Percentiles rank a stretch among this genome's conserved stretches.
Conservation (phyloP, 2,797 vertebrate species). For the Antennarius maculatus region DNA sequence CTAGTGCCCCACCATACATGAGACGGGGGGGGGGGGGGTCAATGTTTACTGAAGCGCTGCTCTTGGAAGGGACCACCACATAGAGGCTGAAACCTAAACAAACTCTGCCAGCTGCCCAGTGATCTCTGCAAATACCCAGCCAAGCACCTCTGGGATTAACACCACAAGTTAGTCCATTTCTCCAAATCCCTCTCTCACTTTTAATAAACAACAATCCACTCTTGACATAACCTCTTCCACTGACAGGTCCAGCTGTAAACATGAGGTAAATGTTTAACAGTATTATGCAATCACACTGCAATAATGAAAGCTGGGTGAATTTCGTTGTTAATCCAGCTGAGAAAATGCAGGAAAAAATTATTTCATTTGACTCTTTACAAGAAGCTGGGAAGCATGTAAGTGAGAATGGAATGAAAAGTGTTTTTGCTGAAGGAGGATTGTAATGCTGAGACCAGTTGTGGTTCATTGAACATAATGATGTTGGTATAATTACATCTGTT, state of each 20-base stretch:
- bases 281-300: conserved; percentile 54
- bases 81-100: conserved; percentile 70
- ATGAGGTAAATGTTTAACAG: conserved; percentile 49
- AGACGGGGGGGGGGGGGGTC: conserved; percentile 40
- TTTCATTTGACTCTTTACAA: conserved; percentile 5
- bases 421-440: conserved; percentile 15
- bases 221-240: conserved; percentile 47
- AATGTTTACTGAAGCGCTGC: conserved; percentile 66
- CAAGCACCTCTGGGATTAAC: conserved; percentile 55
- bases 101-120: conserved; percentile 69
- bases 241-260: conserved; percentile 42
- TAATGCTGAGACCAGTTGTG: conserved; percentile 66
- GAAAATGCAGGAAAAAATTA: conserved; percentile 12
- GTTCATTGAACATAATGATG: conserved; percentile 59
- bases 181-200: conserved; percentile 23
- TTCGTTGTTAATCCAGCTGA: conserved; percentile 28
- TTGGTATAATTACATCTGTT: conserved; percentile 47
- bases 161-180: conserved; percentile 41
- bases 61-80: conserved; percentile 65
- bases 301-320: conserved; percentile 43
- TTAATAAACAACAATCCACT: conserved; percentile 40
- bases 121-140: conserved; percentile 70
- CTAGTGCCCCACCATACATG: conserved; percentile 29
- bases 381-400: conserved; percentile 32
- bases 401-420: conserved; percentile 15